phyloP scores from a whole-genome alignment of 1,140 invertebrate species.

The Rhynchophorus ferrugineus region DNA sequence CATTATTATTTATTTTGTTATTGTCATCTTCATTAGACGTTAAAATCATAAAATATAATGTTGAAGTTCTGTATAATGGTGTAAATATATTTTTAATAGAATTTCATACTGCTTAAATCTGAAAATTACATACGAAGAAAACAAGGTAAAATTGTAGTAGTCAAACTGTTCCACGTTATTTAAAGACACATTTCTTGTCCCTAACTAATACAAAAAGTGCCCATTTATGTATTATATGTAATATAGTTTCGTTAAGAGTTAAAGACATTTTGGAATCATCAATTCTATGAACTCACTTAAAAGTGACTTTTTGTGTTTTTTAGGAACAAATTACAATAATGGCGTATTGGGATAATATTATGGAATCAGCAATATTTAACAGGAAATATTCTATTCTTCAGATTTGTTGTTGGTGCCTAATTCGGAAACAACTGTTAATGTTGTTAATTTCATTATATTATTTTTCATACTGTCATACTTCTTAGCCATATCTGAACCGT shows the following conservation, averaged over 20 bases:
- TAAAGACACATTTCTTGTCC: background rate
- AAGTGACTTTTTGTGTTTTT: background rate
- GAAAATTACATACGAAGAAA: background rate
- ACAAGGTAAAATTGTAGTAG: background rate
- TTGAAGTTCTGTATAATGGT: background rate
- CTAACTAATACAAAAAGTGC: background rate
- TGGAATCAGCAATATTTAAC: too few relatives aligned
- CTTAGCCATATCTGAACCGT: background rate
- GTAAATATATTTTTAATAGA: background rate
- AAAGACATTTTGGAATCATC: conserved; percentile 16
- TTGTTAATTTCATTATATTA: conserved; percentile 6
- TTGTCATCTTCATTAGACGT: too few relatives aligned
- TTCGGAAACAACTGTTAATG: conserved; percentile 4
- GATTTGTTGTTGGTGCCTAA: background rate
- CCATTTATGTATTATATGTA: conserved; percentile 40
- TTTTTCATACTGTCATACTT: conserved; percentile 7
- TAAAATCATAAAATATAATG: background rate
- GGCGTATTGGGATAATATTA: background rate
- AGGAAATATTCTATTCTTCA: too few relatives aligned
- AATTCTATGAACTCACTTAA: background rate
- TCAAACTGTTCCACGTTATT: background rate
- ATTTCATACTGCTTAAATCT: background rate
- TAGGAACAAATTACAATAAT: background rate
- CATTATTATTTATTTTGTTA: background rate
- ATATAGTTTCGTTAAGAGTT: conserved; percentile 40